Evolutionary conservation across 2,888 invertebrate species (phyloP).

Genomic region (Petrolisthes cinctipes): DNA sequence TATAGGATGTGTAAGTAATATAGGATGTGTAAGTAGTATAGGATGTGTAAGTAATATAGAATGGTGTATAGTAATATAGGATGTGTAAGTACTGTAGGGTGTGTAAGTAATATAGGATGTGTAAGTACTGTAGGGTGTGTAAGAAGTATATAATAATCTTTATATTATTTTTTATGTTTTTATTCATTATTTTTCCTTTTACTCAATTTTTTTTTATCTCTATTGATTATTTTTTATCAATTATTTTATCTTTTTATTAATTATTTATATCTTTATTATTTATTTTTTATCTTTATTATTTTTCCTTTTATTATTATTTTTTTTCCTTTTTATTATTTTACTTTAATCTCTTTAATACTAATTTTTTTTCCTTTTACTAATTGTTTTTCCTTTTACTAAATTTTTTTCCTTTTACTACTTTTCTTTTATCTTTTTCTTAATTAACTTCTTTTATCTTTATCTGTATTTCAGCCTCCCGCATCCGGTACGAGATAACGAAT

Average conservation of each 20-base stretch:
- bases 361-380: background rate
- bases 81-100: too few relatives aligned
- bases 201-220: too few relatives aligned
- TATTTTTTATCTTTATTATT: background rate
- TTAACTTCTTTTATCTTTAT: constrained; percentile 65
- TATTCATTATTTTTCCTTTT: background rate
- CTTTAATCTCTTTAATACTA: background rate
- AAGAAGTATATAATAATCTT: too few relatives aligned
- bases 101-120: too few relatives aligned
- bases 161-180: background rate
- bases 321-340: background rate
- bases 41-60: too few relatives aligned
- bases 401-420: background rate
- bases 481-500: constrained; percentile 99
- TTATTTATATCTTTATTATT: too few relatives aligned
- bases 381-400: background rate
- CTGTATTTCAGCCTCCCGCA: constrained; percentile 85
- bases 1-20: too few relatives aligned
- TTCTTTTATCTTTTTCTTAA: background rate
- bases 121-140: too few relatives aligned
- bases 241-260: too few relatives aligned
- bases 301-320: background rate
- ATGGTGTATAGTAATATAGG: too few relatives aligned
- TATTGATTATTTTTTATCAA: too few relatives aligned
- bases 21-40: too few relatives aligned